phyloP scores from a whole-genome alignment of 2,888 invertebrate species.

The Parnassius mnemosyne region DNA sequence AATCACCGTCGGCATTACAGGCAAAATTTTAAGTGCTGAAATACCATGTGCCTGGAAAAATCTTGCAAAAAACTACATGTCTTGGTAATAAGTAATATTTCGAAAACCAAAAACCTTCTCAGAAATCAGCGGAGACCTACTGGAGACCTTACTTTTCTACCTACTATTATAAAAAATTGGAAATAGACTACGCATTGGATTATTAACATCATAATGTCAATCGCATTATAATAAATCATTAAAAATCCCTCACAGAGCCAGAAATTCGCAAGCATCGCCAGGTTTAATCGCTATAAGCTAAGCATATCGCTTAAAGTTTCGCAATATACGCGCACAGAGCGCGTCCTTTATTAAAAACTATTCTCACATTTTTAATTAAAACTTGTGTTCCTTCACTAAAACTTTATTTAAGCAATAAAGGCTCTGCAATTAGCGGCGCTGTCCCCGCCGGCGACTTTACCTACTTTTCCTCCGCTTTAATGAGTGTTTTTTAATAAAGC shows the following conservation, averaged over 20 bases:
- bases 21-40: too few species aligned
- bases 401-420: slow-evolving; percentile 81
- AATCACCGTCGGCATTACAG: too few species aligned
- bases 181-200: too few species aligned
- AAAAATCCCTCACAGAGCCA: slow-evolving; percentile 23
- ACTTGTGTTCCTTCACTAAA: slow-evolving; percentile 80
- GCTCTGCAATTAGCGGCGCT: slow-evolving; percentile 79
- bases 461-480: slow-evolving; percentile 79
- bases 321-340: slow-evolving; percentile 77
- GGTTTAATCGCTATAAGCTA: slow-evolving; percentile 65
- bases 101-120: too few species aligned
- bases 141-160: too few species aligned
- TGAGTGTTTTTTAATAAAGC: slow-evolving; percentile 81
- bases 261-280: slow-evolving; percentile 31
- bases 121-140: too few species aligned
- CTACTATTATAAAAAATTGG: too few species aligned
- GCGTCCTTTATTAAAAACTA: slow-evolving; percentile 80
- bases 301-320: slow-evolving; percentile 78
- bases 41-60: too few species aligned
- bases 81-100: too few species aligned
- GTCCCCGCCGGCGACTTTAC: slow-evolving; percentile 78
- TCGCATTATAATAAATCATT: neutral
- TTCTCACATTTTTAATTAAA: slow-evolving; percentile 81
- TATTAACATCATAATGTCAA: too few species aligned
- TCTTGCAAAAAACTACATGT: too few species aligned